Evolutionary conservation across 2,888 invertebrate genomes (phyloP), one percentile per base, ranked within the genome.

Genomic region (Drosophila bunnanda): DNA sequence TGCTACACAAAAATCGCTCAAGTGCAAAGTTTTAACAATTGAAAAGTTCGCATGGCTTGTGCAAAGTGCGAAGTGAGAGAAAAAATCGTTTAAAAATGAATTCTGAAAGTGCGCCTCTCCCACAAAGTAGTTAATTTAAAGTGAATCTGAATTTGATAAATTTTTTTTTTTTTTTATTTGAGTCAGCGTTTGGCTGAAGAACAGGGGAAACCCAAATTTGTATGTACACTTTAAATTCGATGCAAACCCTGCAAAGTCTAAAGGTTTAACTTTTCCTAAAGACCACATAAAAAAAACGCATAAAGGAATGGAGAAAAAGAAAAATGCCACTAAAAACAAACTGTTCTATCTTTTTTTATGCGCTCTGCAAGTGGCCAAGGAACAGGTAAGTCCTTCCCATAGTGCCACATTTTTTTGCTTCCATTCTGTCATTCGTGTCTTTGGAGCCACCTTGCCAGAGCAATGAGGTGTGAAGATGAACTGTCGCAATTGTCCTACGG

Each of bases 1-100:
- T 88, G 84, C 88, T 88, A 87, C 84, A 80, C 84, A 82, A 88
- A 88, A 89, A 87, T 84, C 84, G 85, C 89, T 87, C 87, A 82
- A 87, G 87, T 89, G 89, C 80, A 89, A 87, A 87, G 80, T 87
- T 87, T 89, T 82, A 87, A 89, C 89, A 89, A 87, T 87, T 87
- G 87, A 81, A 87, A 87, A 87, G 79, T 87, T 87, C 80, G 83
- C 78, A 75, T 82, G 88, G 88, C 76, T 86, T 44, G 56, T 44
- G 56, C 25, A 80, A 82, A 82, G 61, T 77, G 46, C 44, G 46
- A 53, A 64, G 41, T 41, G 20, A 13, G 41, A 68, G 20, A 13
- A 17, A 68, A 55, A 46, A 46, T 13, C 7, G 13, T 32, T 50
- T 50, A 36, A 22, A 65, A 17, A 64, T 10, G 25, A 32, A 46